These are phyloP conservation scores for Corydoras maculifer DNA, from an alignment of 2,113 vertebrate species.

Conservation along the genomic window DNA sequence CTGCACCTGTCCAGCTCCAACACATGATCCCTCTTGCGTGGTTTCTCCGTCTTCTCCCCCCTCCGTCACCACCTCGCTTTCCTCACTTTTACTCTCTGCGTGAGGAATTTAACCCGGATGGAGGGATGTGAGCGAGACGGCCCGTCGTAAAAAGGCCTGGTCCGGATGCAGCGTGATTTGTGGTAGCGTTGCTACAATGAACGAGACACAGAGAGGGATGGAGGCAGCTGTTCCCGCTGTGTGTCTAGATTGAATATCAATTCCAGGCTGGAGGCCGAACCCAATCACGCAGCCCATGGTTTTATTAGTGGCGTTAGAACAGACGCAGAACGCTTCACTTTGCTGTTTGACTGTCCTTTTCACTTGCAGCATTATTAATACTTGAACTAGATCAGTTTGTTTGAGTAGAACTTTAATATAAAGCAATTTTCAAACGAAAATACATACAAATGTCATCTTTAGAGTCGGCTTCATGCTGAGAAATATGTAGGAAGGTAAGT, in stretches of 20 bases:
- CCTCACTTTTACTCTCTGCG: slow-evolving; percentile 27
- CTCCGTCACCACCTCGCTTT: slow-evolving; percentile 50
- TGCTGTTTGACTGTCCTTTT: background rate
- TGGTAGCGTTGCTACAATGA: slow-evolving; percentile 35
- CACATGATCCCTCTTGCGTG: slow-evolving; percentile 54
- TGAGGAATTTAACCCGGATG: slow-evolving; percentile 26
- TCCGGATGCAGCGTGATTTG: slow-evolving; percentile 49
- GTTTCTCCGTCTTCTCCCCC: slow-evolving; percentile 54
- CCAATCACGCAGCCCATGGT: slow-evolving; percentile 34
- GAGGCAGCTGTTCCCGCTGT: slow-evolving; percentile 42
- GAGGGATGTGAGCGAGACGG: slow-evolving; percentile 48
- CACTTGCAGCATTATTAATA: background rate
- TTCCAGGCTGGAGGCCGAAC: slow-evolving; percentile 25
- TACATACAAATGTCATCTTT: no score
- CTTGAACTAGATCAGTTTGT: background rate
- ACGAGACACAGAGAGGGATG: slow-evolving; percentile 17
- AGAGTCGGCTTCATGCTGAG: no score
- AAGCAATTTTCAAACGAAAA: no score
- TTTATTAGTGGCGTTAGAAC: slow-evolving; percentile 32
- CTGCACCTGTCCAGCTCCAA: slow-evolving; percentile 59
- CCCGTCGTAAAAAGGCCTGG: slow-evolving; percentile 61
- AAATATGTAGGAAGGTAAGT: no score
- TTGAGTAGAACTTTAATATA: no score
- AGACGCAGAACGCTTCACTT: background rate
- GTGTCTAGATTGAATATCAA: slow-evolving; percentile 56